phyloP scores from a whole-genome alignment of 2,113 vertebrate genomes.

The Perca flavescens region DNA sequence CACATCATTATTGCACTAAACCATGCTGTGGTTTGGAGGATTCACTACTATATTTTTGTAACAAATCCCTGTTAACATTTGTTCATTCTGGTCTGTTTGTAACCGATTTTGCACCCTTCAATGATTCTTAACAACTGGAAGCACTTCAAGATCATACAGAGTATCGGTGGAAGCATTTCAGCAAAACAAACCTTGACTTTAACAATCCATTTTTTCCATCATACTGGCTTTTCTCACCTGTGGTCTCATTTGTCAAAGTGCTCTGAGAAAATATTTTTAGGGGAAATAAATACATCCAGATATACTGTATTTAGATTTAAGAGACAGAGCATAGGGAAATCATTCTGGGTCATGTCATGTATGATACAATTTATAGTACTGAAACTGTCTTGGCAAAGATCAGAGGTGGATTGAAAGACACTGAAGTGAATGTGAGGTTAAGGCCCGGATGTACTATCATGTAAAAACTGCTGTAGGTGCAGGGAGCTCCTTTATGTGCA shows the following conservation, averaged over 20 bases:
- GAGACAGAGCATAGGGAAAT: constrained; percentile 22
- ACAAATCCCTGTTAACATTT: constrained; percentile 9
- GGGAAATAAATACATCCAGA: neutral
- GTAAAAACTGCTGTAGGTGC: constrained; percentile 25
- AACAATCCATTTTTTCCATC: constrained; percentile 8
- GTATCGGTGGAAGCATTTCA: constrained; percentile 45
- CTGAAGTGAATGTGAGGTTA: constrained; percentile 58
- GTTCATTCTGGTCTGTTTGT: constrained; percentile 30
- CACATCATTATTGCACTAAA: constrained; percentile 44
- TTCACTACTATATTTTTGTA: constrained; percentile 2
- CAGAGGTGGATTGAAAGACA: constrained; percentile 66
- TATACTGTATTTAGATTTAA: constrained; percentile 17
- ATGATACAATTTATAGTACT: constrained; percentile 24
- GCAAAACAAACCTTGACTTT: constrained; percentile 16
- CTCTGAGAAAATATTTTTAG: constrained; percentile 22
- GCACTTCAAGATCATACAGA: constrained; percentile 55
- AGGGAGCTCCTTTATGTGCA: constrained; percentile 12
- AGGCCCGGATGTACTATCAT: constrained; percentile 60
- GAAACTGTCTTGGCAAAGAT: constrained; percentile 57
- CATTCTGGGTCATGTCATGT: constrained; percentile 27
- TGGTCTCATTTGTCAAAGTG: constrained; percentile 32
- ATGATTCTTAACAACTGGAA: constrained; percentile 48
- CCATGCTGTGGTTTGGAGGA: constrained; percentile 23
- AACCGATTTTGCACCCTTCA: constrained; percentile 41
- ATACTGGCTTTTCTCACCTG: constrained; percentile 17